Conservation (phyloP, 1,140 invertebrate species). For the Lepidotrigona ventralis region DNA sequence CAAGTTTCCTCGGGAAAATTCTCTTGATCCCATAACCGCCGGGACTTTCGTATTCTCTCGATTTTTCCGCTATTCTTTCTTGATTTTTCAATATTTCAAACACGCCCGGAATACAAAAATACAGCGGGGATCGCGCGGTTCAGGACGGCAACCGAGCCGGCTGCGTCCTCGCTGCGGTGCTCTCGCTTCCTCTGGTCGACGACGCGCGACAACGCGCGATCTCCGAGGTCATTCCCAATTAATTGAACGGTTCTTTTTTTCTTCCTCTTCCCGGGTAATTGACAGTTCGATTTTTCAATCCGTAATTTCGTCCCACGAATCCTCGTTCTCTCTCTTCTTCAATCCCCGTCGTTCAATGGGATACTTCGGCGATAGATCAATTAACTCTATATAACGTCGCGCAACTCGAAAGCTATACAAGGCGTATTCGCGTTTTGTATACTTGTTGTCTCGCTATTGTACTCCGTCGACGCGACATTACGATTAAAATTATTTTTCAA, state of each 20-base stretch:
- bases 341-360: too few species aligned
- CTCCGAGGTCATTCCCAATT: background rate
- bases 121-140: background rate
- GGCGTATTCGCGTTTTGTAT: too few species aligned
- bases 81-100: constrained; percentile 47
- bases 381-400: too few species aligned
- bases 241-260: background rate
- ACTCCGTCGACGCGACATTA: too few species aligned
- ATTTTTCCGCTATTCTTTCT: constrained; percentile 30
- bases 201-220: constrained; percentile 5
- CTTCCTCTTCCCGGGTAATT: background rate
- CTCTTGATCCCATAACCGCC: constrained; percentile 32
- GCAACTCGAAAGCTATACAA: too few species aligned
- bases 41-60: constrained; percentile 22
- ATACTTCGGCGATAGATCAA: too few species aligned
- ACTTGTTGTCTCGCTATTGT: too few species aligned
- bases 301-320: background rate
- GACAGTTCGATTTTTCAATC: background rate
- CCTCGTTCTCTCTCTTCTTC: too few species aligned
- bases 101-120: constrained; percentile 39
- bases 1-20: constrained; percentile 41
- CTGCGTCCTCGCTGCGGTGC: constrained; percentile 1
- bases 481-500: too few species aligned
- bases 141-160: background rate
- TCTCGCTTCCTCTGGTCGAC: background rate